These are phyloP conservation scores for Propithecus deckenii DNA, from an alignment of 2,797 vertebrate species.

Conservation along the genomic window DNA sequence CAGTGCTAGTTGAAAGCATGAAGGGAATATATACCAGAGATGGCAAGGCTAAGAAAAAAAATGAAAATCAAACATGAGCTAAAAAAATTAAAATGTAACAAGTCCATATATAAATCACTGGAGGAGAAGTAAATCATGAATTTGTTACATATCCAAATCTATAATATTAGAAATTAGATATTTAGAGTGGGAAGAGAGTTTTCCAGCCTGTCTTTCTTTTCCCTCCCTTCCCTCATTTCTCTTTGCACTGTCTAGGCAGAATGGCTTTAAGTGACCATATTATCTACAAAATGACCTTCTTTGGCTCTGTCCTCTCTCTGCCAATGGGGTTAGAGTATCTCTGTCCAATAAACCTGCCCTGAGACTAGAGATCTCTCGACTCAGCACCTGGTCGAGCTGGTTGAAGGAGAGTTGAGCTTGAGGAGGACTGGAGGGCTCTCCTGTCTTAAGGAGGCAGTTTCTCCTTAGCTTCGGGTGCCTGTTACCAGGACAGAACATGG, in stretches of 20 bases:
- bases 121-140: background rate
- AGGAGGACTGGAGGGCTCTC: background rate
- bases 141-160: background rate
- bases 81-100: background rate
- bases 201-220: background rate
- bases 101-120: background rate
- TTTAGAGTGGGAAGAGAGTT: background rate
- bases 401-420: background rate
- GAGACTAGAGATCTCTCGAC: background rate
- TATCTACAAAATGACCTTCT: background rate
- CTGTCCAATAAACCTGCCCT: background rate
- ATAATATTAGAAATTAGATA: no score
- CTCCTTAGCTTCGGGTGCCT: background rate
- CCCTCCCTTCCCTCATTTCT: accelerated
- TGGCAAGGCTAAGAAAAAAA: background rate
- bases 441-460: background rate
- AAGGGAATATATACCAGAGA: background rate
- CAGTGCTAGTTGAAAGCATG: background rate
- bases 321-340: background rate
- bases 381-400: background rate
- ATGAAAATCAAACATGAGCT: background rate
- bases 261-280: background rate
- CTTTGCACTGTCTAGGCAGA: background rate
- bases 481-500: background rate
- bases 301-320: background rate